Base-by-base conservation (phyloP, 1,140 invertebrate genomes). In the Drosophila pachea region DNA sequence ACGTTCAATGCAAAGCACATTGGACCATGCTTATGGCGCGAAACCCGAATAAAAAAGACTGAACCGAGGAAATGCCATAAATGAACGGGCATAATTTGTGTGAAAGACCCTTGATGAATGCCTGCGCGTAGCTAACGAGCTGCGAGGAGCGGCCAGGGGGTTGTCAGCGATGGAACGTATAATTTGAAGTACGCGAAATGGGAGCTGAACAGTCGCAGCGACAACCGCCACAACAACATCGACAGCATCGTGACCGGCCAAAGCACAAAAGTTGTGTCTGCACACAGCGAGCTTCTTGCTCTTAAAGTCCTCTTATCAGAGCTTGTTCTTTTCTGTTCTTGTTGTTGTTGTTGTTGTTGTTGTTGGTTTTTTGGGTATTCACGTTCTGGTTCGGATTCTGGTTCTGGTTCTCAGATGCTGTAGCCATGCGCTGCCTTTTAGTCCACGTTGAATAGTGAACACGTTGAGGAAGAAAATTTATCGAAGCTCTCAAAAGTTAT, bases 31-130 rank as follows among this genome's bases (percentile, higher is more conserved):
- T 45, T 22, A 14, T 38, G 67, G 68, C 40, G 49, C 68, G 48
- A 70, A 65, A 4, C 40, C 50, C 47, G 50, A 64, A 31, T 12
- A 43, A 43, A 43, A 4, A n/a, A 5, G 14, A 71, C 63, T 11
- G 22, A 31, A 49, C 49, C 49, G 55, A 68, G 59, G 45, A 61
- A 74, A 65, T 52, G 55, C 47, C 72, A 72, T 43, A 65, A 58
- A 65, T 54, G 38, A 56, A 43, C 65, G 65, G 76, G 45, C 78
- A 77, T 65, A 78, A 68, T 75, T 72, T 58, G 50, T 73, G 40
- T 38, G 54, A 73, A 81, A 54, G 62, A 71, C 71, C 75, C 78
- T 82, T 73, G 76, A 84, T 76, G 68, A 84, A 76, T 81, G 73
- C 73, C 68, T 76, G 36, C 50, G 65, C 76, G 68, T 72, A 72